These are phyloP conservation scores for Musca domestica DNA, from an alignment of 1,140 invertebrate species.

Conservation along the genomic window DNA sequence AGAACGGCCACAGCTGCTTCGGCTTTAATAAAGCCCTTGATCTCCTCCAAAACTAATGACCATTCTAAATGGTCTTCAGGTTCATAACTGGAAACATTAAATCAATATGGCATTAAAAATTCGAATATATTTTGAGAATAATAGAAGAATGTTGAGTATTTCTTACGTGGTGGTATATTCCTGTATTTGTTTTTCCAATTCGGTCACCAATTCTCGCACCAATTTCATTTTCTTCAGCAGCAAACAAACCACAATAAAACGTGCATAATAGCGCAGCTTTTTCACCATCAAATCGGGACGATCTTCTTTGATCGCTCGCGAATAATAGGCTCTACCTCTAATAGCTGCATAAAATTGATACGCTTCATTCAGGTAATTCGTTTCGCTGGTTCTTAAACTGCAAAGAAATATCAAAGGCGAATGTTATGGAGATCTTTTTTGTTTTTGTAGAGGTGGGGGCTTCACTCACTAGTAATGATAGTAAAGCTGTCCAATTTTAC, in stretches of 20 bases:
- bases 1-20: slow-evolving; percentile 85
- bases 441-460: no score
- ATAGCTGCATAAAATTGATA: slow-evolving; percentile 97
- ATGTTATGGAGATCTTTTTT: not conserved
- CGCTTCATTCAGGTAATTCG: slow-evolving; percentile 92
- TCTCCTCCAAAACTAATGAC: slow-evolving; percentile 91
- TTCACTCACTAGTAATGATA: slow-evolving; percentile 96
- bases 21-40: slow-evolving; percentile 91
- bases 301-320: slow-evolving; percentile 89
- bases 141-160: no score
- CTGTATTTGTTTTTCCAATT: slow-evolving; percentile 86
- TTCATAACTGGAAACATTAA: slow-evolving; percentile 67
- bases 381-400: slow-evolving; percentile 91
- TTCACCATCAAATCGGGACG: slow-evolving; percentile 96
- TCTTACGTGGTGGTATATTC: slow-evolving; percentile 83
- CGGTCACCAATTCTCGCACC: slow-evolving; percentile 86
- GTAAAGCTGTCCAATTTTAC: slow-evolving; percentile 97
- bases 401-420: slow-evolving; percentile 24
- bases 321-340: slow-evolving; percentile 89
- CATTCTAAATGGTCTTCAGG: slow-evolving; percentile 96
- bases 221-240: slow-evolving; percentile 93
- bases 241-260: slow-evolving; percentile 95
- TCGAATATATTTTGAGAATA: no score
- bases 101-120: not conserved
- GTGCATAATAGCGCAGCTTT: slow-evolving; percentile 92